Conservation (phyloP, 2,113 vertebrate species). For the Marmota monax region DNA sequence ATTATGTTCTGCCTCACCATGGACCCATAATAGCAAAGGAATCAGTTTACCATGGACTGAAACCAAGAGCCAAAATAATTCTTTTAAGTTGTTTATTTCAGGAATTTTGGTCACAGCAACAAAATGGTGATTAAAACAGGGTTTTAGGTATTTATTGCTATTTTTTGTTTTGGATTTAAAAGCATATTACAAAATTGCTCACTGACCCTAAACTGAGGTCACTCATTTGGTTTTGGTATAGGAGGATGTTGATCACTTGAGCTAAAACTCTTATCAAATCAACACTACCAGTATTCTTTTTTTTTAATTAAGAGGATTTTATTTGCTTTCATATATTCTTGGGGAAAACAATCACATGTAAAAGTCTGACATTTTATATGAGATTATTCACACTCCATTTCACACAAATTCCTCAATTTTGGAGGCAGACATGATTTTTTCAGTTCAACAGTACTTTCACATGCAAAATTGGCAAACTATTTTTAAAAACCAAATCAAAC, state of each 20-base stretch:
- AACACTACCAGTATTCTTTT: neutral
- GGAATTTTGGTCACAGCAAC: no score
- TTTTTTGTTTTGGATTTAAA: neutral
- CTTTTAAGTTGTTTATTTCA: no score
- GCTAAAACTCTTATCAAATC: neutral
- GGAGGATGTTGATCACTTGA: neutral
- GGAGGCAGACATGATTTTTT: conserved; percentile 67
- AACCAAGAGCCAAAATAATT: no score
- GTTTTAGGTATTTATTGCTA: rapidly evolving
- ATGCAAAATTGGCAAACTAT: conserved; percentile 80
- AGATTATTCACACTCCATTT: conserved; percentile 82
- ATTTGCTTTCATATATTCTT: conserved; percentile 84
- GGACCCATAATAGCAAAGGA: no score
- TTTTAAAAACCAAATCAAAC: conserved; percentile 83
- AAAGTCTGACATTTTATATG: conserved; percentile 82
- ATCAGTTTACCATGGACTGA: no score
- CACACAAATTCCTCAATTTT: conserved; percentile 79
- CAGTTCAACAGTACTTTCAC: conserved; percentile 83
- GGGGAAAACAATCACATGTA: conserved; percentile 86
- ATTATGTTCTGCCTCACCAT: no score
- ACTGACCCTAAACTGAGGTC: neutral
- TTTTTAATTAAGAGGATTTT: conserved; percentile 87
- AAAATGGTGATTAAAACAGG: no score
- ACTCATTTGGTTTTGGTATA: neutral
- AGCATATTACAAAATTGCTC: neutral